phyloP scores from a whole-genome alignment of 1,140 invertebrate genomes.

The Portunus trituberculatus region DNA sequence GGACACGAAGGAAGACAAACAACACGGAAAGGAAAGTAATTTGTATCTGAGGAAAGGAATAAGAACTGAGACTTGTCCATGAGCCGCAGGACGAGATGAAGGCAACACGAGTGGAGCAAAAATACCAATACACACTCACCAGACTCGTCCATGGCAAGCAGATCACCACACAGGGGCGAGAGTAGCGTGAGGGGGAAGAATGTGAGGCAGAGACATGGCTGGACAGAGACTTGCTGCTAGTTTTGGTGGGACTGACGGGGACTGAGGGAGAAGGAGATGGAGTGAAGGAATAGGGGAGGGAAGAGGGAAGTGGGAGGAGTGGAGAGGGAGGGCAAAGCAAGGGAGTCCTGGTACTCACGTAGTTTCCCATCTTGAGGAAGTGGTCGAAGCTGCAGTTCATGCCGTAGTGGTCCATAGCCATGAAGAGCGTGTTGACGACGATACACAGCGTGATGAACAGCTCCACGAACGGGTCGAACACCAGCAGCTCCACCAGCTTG shows the following conservation, averaged over 20 bases:
- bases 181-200: neutral
- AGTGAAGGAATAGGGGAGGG: neutral
- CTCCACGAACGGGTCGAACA: constrained; percentile 99
- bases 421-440: constrained; percentile 98
- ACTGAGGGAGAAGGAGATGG: neutral
- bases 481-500: constrained; percentile 93
- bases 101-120: too few species aligned
- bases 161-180: neutral
- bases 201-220: neutral
- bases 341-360: constrained; percentile 86
- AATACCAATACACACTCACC: too few species aligned
- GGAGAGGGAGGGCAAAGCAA: neutral
- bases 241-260: neutral
- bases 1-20: too few species aligned
- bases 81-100: too few species aligned
- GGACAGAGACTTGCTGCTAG: neutral
- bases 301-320: neutral
- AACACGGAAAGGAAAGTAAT: too few species aligned
- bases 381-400: constrained; percentile 84
- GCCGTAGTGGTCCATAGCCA: constrained; percentile 97
- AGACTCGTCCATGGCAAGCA: too few species aligned
- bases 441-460: constrained; percentile 99
- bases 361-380: constrained; percentile 86
- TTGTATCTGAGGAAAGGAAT: too few species aligned
- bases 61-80: too few species aligned